These are phyloP conservation scores for Echinometra lucunter DNA, from an alignment of 53 echinoderm and acorn worm species.

Conservation along the genomic window DNA sequence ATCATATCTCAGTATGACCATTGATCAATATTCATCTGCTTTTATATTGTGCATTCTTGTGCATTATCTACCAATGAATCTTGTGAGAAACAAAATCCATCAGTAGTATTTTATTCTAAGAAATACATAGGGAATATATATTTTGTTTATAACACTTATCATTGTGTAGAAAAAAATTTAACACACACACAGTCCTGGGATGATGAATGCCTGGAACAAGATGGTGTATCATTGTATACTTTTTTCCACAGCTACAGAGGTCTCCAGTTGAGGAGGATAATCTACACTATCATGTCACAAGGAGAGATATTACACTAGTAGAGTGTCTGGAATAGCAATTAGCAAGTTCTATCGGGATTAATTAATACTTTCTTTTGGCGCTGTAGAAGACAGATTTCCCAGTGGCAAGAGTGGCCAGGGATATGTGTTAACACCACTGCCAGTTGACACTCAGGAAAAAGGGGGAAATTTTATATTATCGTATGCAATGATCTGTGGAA, in stretches of 20 bases:
- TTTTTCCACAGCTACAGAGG: not conserved
- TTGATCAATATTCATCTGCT: not conserved
- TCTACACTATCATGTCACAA: slow-evolving; percentile 24
- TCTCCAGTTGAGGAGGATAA: not conserved
- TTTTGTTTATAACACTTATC: not conserved
- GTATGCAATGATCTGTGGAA: slow-evolving; percentile 64
- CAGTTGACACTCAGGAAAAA: not conserved
- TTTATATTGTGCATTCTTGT: not conserved
- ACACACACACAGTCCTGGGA: not conserved
- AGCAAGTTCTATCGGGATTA: slow-evolving; percentile 62
- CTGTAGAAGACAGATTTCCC: slow-evolving; percentile 45
- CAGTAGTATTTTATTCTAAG: not conserved
- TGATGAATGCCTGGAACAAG: not conserved
- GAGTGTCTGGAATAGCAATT: slow-evolving; percentile 55
- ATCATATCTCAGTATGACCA: too few relatives aligned
- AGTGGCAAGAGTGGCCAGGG: slow-evolving; percentile 32
- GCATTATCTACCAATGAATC: not conserved
- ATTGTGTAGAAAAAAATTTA: not conserved
- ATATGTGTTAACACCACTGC: slow-evolving; percentile 11
- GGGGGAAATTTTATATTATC: slow-evolving; percentile 55
- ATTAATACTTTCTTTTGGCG: slow-evolving; percentile 57
- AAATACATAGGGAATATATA: not conserved
- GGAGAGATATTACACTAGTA: not conserved
- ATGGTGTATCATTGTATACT: not conserved
- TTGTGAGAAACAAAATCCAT: not conserved